A percentile compares a stretch with the other conserved stretches of the same genome.
Conservation (phyloP, 2,113 vertebrate genomes). For the Panurus biarmicus region DNA sequence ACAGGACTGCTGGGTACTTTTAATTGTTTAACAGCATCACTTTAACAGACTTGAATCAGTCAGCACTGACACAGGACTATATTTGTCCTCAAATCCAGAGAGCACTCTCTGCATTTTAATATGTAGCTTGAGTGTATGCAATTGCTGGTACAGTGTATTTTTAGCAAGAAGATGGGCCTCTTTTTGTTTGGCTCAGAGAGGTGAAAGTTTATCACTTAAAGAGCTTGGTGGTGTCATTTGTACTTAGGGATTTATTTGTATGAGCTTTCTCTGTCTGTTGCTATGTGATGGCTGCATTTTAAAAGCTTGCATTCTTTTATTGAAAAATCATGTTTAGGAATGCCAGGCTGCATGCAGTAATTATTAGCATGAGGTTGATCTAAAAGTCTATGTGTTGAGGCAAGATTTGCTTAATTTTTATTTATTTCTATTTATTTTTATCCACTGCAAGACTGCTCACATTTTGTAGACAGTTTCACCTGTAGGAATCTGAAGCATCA, state of each 20-base stretch:
- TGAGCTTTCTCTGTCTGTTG: neutral
- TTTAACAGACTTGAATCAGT: neutral
- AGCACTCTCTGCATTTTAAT: neutral
- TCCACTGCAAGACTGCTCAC: neutral
- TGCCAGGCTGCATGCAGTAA: neutral
- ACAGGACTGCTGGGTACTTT: neutral
- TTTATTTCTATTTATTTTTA: neutral
- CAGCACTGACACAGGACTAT: neutral
- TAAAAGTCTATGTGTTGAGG: neutral
- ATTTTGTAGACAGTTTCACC: neutral
- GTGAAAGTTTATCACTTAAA: constrained; percentile 16
- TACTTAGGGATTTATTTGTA: neutral
- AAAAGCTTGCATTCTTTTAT: neutral
- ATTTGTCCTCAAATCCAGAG: neutral
- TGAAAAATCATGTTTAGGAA: neutral
- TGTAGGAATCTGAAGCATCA: neutral
- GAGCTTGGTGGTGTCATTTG: neutral
- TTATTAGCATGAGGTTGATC: neutral
- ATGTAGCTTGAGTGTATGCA: neutral
- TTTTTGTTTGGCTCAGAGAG: neutral
- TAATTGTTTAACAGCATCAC: neutral
- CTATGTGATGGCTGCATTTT: neutral
- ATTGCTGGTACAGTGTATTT: neutral
- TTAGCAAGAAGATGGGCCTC: neutral
- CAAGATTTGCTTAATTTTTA: neutral